Evolutionary conservation across 2,888 invertebrate species (phyloP), one percentile per base, ranked within the genome.

Genomic region (Cataglyphis cursor): DNA sequence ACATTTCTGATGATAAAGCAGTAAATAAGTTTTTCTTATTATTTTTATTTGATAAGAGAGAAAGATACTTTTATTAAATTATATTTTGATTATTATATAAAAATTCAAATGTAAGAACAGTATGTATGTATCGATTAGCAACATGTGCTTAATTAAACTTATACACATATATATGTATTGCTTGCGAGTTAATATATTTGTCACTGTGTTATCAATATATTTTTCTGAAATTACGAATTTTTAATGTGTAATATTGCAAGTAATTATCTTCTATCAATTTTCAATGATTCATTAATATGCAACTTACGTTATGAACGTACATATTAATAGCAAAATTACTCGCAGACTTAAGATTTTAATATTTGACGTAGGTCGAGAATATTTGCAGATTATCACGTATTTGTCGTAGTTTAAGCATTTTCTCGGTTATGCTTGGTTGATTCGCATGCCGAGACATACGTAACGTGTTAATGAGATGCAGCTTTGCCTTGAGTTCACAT

Each of bases 401-500:
- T 9, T 78, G 41, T 38, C 12, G 2, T 51, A 41, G 57, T 44
- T 70, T 38, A 8, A 70, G 6, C 15, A 12, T 57, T 24, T 78
- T 78, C 41, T 24, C 35, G 44, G 44, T 59, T 35, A 24, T 35
- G 70, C 44, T 59, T 18, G 44, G 8, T 9, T 70, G 21, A 78
- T 59, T 75, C 24, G 44, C 65, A 38, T 38, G 38, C 15, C 5
- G 28, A 59, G 41, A 59, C 21, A 24, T 31, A 78, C 70, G 59
- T 78, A 70, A 70, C 35, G 21, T 59, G 70, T 78, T 78, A 78
- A 61, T 28, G 10, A 78, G 21, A 8, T 15, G 3, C 31, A 70
- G 5, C 78, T 70, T 70, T 78, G 78, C 31, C 21, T 10, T 44
- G n/a, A 59, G 35, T 70, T 70, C 44, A 61, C 44, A 78, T 48